Evolutionary conservation across 2,888 invertebrate species (phyloP).

Genomic region (Julus scandinavius): DNA sequence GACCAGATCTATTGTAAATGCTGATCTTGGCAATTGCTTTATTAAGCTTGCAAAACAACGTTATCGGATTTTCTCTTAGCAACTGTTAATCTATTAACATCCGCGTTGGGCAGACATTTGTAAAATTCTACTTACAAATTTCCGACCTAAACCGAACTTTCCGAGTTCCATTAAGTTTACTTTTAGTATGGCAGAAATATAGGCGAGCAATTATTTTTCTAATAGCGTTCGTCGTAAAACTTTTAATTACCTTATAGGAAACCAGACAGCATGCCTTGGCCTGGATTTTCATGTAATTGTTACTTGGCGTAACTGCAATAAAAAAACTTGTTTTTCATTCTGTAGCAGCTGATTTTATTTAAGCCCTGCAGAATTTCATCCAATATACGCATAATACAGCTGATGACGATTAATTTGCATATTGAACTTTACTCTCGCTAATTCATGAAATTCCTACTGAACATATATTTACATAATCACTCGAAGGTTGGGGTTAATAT

Average conservation of each 20-base stretch:
- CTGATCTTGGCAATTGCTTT: constrained; percentile 37
- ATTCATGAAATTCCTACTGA: no score
- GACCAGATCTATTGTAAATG: constrained; percentile 6
- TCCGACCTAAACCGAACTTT: not conserved
- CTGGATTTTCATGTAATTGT: not conserved
- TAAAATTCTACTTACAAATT: not conserved
- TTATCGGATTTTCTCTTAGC: constrained; percentile 18
- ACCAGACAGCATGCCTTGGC: not conserved
- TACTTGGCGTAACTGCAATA: not conserved
- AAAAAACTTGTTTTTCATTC: not conserved
- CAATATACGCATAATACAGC: no score
- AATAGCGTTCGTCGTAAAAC: not conserved
- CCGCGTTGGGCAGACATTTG: not conserved
- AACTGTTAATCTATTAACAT: not conserved
- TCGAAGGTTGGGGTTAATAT: no score
- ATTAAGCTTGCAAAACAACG: not conserved
- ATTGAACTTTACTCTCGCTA: no score
- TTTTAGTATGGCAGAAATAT: not conserved
- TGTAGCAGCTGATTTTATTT: not conserved
- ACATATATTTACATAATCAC: no score
- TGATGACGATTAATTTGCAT: no score
- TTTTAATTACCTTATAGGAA: not conserved
- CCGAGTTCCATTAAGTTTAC: not conserved
- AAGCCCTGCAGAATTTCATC: not conserved
- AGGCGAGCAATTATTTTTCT: not conserved